Percentiles rank a stretch among this genome's conserved stretches.
Evolutionary conservation across 2,888 invertebrate species (phyloP).

Genomic region (Leptopilina myrica): DNA sequence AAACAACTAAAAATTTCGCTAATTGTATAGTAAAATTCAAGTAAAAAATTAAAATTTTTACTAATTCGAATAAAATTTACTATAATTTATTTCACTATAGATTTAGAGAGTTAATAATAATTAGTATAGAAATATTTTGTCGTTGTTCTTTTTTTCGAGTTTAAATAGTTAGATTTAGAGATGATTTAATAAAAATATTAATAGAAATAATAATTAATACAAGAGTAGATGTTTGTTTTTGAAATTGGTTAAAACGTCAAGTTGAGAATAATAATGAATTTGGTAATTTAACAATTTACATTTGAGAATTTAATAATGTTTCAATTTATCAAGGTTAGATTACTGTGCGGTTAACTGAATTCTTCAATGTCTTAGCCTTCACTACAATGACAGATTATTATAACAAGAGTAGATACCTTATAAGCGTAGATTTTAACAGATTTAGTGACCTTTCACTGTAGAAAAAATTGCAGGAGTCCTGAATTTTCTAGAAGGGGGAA

Average conservation of each 20-base stretch:
- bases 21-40: too few relatives aligned
- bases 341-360: constrained; percentile 9
- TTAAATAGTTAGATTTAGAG: too few relatives aligned
- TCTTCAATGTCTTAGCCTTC: constrained; percentile 28
- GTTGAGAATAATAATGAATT: not conserved
- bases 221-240: not conserved
- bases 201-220: too few relatives aligned
- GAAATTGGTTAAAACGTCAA: not conserved
- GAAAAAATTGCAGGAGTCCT: not conserved
- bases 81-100: too few relatives aligned
- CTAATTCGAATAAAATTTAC: too few relatives aligned
- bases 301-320: not conserved
- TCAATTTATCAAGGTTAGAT: constrained; percentile 2
- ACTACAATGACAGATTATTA: constrained; percentile 22
- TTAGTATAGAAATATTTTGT: too few relatives aligned
- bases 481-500: too few relatives aligned
- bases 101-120: too few relatives aligned
- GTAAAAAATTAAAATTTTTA: too few relatives aligned
- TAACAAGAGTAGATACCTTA: constrained; percentile 23
- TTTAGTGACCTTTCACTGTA: constrained; percentile 16
- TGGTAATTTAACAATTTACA: not conserved
- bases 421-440: constrained; percentile 15
- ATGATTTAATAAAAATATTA: too few relatives aligned
- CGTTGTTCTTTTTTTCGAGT: too few relatives aligned
- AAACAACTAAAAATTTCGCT: too few relatives aligned